A percentile compares a stretch with the other conserved stretches of the same genome.
Conservation (phyloP, 1,140 invertebrate species). For the Drosophila nigromelanica region DNA sequence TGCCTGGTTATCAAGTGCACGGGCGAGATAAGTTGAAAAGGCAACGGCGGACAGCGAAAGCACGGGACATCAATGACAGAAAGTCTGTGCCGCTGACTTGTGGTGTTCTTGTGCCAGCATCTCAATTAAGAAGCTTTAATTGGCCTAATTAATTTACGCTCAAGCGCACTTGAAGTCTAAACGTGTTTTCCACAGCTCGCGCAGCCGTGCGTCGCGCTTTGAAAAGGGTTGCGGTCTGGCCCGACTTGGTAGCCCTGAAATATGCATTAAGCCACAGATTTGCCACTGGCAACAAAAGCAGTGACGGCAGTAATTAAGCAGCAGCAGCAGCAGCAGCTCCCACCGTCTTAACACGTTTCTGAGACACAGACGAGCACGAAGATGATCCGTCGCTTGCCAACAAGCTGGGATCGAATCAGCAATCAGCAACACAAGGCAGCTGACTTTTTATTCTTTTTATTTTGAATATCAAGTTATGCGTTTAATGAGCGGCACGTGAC, state of each 20-base stretch:
- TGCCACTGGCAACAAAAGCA: constrained; percentile 55
- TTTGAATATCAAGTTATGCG: constrained; percentile 80
- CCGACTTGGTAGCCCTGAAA: constrained; percentile 52
- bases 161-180: constrained; percentile 80
- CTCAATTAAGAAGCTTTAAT: constrained; percentile 83
- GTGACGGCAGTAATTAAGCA: constrained; percentile 60
- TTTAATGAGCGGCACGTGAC: constrained; percentile 83
- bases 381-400: constrained; percentile 39
- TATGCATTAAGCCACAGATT: constrained; percentile 76
- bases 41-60: constrained; percentile 16
- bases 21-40: constrained; percentile 20
- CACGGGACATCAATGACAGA: constrained; percentile 48
- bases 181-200: constrained; percentile 66
- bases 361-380: neutral
- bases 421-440: constrained; percentile 28
- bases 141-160: constrained; percentile 84
- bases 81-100: constrained; percentile 46
- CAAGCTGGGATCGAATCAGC: constrained; percentile 26
- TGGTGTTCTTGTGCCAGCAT: constrained; percentile 74
- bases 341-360: neutral
- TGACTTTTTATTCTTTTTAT: constrained; percentile 57
- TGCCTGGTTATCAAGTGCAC: neutral
- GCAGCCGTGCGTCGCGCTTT: constrained; percentile 28
- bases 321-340: constrained; percentile 28
- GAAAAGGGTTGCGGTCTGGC: constrained; percentile 55